Evolutionary conservation across 2,113 vertebrate genomes (phyloP).

Genomic region (Daboia siamensis): DNA sequence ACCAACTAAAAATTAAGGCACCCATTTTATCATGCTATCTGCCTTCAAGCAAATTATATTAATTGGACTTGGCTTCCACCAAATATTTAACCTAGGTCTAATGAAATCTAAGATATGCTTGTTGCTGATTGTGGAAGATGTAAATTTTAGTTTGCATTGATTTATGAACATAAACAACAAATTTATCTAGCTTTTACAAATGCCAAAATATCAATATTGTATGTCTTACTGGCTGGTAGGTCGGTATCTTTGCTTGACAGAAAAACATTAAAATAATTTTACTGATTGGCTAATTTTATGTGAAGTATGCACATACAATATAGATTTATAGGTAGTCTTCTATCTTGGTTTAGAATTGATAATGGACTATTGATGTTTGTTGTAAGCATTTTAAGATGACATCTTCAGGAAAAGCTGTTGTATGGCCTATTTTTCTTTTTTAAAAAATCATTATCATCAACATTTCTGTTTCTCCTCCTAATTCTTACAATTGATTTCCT

Average conservation of each 20-base stretch:
- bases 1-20: slow-evolving; percentile 79
- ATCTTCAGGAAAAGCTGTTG: neutral
- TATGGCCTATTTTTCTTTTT: neutral
- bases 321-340: neutral
- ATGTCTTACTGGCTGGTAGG: slow-evolving; percentile 37
- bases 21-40: slow-evolving; percentile 67
- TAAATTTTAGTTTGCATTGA: slow-evolving; percentile 63
- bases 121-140: slow-evolving; percentile 62
- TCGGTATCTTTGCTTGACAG: slow-evolving; percentile 28
- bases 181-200: slow-evolving; percentile 1
- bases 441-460: neutral
- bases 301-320: neutral
- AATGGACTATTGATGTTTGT: slow-evolving; percentile 1
- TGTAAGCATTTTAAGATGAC: neutral
- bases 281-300: slow-evolving; percentile 35
- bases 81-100: slow-evolving; percentile 61
- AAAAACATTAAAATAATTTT: slow-evolving; percentile 29
- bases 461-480: neutral
- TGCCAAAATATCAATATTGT: slow-evolving; percentile 33
- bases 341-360: slow-evolving; percentile 1
- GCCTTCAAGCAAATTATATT: slow-evolving; percentile 70
- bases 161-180: slow-evolving; percentile 54
- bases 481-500: neutral
- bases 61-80: slow-evolving; percentile 65
- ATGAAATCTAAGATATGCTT: slow-evolving; percentile 64